Base-by-base conservation (phyloP, 1,140 invertebrate genomes). In the Hyphantria cunea region DNA sequence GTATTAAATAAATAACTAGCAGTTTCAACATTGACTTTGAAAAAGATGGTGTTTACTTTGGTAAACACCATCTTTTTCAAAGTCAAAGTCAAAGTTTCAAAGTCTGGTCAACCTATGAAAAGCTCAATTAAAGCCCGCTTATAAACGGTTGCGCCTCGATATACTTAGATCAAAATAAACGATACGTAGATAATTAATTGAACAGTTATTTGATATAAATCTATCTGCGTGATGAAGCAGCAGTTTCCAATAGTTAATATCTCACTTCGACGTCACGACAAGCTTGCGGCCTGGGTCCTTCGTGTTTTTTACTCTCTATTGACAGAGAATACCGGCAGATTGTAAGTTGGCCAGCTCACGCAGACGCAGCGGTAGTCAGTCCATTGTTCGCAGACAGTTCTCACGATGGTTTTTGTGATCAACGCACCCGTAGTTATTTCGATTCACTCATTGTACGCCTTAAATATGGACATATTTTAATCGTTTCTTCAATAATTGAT, bases 391-490 rank as follows among this genome's bases (percentile, higher is more conserved):
- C 52, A 59, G 68, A 68, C 51, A 56, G 64, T 82, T 82, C 79
- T 82, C 79, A 82, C 79, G 79, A 72, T 68, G 51, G 51, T 76
- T 75, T 79, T 82, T 82, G 45, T 78, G 64, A 66, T 60, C 62
- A 70, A 68, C 62, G 69, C 77, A 76, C 70, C 72, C 72, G 68
- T 48, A 74, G 70, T 60, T 72, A 72, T 71, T 78, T 61, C 68
- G 58, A 70, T 72, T 66, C 63, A 70, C 74, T 76, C 62, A 62
- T 64, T 68, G 62, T 75, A 64, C 68, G 69, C 69, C 67, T 69
- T 68, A 33, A 48, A 48, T 58, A 44, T 48, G n/a, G 47, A 69
- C 54, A 72, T 67, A 73, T 73, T 78, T 72, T 75, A 75, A 78
- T 73, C 54, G 66, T 44, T 58, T 33, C 9, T 4, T 10, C 6